Evolutionary conservation across 2,888 invertebrate species (phyloP).

Genomic region (Anarsia innoxiella): DNA sequence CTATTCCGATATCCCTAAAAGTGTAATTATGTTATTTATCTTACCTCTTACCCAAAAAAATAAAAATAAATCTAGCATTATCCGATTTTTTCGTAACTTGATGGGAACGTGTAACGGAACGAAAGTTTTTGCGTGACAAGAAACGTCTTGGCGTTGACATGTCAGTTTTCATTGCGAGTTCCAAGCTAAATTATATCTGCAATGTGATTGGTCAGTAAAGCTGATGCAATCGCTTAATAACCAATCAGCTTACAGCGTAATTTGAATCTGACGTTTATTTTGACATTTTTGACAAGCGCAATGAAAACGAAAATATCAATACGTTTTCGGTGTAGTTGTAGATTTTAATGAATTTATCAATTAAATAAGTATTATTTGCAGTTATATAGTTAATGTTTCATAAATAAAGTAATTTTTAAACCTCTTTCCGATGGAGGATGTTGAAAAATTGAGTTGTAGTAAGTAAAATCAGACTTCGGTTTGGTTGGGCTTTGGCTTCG

Average conservation of each 20-base stretch:
- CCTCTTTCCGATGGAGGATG: slow-evolving; percentile 39
- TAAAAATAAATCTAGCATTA: too few relatives aligned
- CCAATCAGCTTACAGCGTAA: too few relatives aligned
- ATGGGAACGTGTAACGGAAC: not conserved
- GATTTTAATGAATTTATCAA: slow-evolving; percentile 8
- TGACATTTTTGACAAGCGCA: too few relatives aligned
- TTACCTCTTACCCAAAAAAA: too few relatives aligned
- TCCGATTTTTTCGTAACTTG: too few relatives aligned
- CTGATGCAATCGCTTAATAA: too few relatives aligned
- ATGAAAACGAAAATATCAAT: slow-evolving; percentile 1
- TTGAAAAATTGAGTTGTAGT: slow-evolving; percentile 66
- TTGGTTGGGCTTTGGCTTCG: slow-evolving; percentile 6
- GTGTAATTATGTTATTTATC: too few relatives aligned
- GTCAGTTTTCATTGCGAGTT: not conserved
- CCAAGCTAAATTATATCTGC: too few relatives aligned
- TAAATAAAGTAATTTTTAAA: not conserved
- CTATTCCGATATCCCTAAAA: too few relatives aligned
- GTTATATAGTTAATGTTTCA: not conserved
- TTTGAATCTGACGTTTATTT: too few relatives aligned
- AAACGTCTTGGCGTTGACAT: slow-evolving; percentile 1
- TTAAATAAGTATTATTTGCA: not conserved
- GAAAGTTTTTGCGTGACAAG: not conserved
- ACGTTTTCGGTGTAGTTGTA: not conserved
- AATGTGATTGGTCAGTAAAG: too few relatives aligned
- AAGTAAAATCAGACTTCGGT: slow-evolving; percentile 28